phyloP scores from a whole-genome alignment of 2,888 invertebrate species.

The Lasioglossum morio region DNA sequence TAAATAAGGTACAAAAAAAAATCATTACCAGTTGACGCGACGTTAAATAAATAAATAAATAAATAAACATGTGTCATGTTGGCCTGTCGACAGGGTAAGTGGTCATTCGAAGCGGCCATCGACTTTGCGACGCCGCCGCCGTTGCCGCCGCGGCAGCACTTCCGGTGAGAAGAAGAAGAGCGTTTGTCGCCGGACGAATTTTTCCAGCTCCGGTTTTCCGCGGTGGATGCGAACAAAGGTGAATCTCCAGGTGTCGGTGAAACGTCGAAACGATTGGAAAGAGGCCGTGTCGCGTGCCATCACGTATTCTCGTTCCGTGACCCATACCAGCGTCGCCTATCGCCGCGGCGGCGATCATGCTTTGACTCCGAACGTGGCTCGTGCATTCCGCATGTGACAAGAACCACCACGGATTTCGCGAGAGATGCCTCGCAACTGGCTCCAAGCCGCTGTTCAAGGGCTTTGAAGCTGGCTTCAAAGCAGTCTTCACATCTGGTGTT shows the following conservation, averaged over 20 bases:
- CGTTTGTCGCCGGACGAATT: background rate
- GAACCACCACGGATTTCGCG: background rate
- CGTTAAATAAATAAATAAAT: no score
- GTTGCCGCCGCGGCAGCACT: background rate
- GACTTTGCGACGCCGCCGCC: background rate
- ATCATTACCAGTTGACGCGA: no score
- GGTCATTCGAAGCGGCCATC: background rate
- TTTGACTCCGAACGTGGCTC: slow-evolving; percentile 31
- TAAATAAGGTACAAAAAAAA: no score
- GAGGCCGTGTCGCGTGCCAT: slow-evolving; percentile 64
- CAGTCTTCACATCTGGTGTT: no score
- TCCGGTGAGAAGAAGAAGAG: background rate
- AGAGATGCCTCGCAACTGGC: background rate
- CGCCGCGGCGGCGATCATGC: slow-evolving; percentile 16
- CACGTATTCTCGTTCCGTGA: slow-evolving; percentile 57
- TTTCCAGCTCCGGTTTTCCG: background rate
- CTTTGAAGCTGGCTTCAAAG: background rate
- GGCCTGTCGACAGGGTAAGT: background rate
- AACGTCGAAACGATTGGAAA: slow-evolving; percentile 60
- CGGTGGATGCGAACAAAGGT: background rate
- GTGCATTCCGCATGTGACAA: slow-evolving; percentile 33
- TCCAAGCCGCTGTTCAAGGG: background rate
- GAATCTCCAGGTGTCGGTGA: slow-evolving; percentile 9
- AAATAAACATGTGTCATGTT: background rate
- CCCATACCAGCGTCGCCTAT: slow-evolving; percentile 23